phyloP scores from a whole-genome alignment of 2,113 vertebrate species.

The Lophius piscatorius region DNA sequence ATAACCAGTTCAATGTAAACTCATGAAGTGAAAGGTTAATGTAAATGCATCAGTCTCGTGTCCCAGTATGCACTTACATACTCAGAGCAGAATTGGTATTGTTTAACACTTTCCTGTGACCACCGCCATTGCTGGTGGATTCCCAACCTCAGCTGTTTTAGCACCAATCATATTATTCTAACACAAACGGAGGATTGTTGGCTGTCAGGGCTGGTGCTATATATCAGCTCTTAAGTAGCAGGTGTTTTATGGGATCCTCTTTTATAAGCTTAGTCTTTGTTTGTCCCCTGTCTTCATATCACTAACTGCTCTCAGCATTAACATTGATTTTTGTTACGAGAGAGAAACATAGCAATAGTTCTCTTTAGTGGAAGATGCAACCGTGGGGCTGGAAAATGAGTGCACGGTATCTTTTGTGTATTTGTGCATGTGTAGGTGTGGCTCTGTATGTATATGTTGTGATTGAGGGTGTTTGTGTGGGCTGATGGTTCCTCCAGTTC shows the following conservation, averaged over 20 bases:
- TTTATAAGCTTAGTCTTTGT: constrained; percentile 58
- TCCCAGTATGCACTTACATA: background rate
- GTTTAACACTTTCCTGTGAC: constrained; percentile 28
- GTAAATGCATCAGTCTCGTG: too few relatives aligned
- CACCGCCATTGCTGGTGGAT: constrained; percentile 1
- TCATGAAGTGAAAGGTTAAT: too few relatives aligned
- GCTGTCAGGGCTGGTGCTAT: constrained; percentile 38
- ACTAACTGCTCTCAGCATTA: constrained; percentile 43
- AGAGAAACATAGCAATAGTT: constrained; percentile 55
- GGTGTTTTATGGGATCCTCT: constrained; percentile 39
- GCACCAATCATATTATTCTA: constrained; percentile 27
- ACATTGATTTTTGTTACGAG: constrained; percentile 64
- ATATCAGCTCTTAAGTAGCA: constrained; percentile 47
- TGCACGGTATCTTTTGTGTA: constrained; percentile 53
- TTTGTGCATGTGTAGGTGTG: constrained; percentile 47
- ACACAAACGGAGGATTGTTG: too few relatives aligned
- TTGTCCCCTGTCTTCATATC: constrained; percentile 55
- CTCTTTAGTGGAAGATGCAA: constrained; percentile 59
- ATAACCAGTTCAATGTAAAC: constrained; percentile 10
- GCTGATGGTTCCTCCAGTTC: constrained; percentile 62
- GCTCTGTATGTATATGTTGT: constrained; percentile 49
- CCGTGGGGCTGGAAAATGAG: constrained; percentile 70
- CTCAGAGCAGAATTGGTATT: constrained; percentile 9
- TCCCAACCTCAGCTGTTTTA: constrained; percentile 33
- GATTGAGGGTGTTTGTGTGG: constrained; percentile 62